These are phyloP conservation scores for Valencia hispanica DNA, from an alignment of 2,797 vertebrate genomes.

Conservation along the genomic window DNA sequence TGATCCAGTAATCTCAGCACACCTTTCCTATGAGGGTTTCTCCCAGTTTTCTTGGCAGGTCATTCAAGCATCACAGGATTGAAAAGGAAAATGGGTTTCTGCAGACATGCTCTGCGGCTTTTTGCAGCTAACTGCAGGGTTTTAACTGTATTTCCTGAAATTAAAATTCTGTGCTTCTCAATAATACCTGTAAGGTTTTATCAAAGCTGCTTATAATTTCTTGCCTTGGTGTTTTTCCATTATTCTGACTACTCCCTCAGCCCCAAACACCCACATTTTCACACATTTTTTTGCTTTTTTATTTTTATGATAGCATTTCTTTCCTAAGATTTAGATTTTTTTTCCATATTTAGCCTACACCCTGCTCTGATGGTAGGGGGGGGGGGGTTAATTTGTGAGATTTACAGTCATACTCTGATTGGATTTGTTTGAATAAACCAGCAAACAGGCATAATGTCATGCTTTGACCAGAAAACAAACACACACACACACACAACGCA, in stretches of 20 bases:
- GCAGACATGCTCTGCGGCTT: not conserved
- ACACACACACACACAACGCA: slow-evolving; percentile 16
- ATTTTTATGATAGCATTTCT: not conserved
- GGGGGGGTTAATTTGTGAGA: slow-evolving; percentile 53
- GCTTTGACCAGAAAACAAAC: slow-evolving; percentile 17
- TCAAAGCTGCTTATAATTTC: not conserved
- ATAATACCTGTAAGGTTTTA: not conserved
- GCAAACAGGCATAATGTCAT: slow-evolving; percentile 16
- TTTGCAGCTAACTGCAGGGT: not conserved
- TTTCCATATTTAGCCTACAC: not conserved
- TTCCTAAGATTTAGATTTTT: not conserved
- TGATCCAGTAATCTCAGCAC: not conserved
- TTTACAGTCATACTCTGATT: slow-evolving; percentile 64
- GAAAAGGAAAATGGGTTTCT: not conserved
- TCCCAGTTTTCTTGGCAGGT: not conserved
- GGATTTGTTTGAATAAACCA: slow-evolving; percentile 19
- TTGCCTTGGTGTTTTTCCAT: not conserved
- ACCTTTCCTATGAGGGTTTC: not conserved
- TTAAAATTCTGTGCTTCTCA: not conserved
- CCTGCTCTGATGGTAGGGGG: slow-evolving; percentile 54
- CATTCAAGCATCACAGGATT: not conserved
- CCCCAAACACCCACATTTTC: not conserved
- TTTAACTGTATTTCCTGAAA: not conserved
- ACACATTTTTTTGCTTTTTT: not conserved
- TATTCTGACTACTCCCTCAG: not conserved